Evolutionary conservation across 2,797 vertebrate species (phyloP).

Genomic region (Chiroxiphia lanceolata): DNA sequence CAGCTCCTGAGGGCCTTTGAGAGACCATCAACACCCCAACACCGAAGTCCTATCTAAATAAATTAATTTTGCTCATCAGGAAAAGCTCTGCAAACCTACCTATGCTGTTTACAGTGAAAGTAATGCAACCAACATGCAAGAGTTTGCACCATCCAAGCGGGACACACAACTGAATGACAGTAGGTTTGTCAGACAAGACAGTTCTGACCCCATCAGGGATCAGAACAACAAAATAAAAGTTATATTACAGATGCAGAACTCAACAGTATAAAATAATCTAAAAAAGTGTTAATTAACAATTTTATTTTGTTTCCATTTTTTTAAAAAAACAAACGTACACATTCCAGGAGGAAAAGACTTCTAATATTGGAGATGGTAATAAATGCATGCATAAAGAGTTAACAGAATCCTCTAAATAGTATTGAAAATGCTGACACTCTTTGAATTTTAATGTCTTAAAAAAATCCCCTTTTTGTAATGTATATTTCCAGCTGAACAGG

Average conservation of each 20-base stretch:
- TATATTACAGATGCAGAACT: neutral
- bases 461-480: rapidly evolving
- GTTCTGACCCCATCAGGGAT: neutral
- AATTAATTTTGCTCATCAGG: neutral
- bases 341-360: neutral
- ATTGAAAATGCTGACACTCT: neutral
- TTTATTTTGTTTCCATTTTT: neutral
- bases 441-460: neutral
- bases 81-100: neutral
- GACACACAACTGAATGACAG: neutral
- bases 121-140: neutral
- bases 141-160: neutral
- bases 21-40: neutral
- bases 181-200: neutral
- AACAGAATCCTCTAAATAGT: neutral
- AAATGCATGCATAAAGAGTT: neutral
- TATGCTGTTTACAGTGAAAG: neutral
- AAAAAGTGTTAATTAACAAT: neutral
- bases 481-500: neutral
- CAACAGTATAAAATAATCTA: neutral
- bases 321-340: neutral
- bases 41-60: neutral
- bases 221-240: neutral
- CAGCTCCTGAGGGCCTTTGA: neutral
- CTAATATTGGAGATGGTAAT: neutral